Base-by-base conservation (phyloP, 2,888 invertebrate genomes). In the Leucophenga montana region DNA sequence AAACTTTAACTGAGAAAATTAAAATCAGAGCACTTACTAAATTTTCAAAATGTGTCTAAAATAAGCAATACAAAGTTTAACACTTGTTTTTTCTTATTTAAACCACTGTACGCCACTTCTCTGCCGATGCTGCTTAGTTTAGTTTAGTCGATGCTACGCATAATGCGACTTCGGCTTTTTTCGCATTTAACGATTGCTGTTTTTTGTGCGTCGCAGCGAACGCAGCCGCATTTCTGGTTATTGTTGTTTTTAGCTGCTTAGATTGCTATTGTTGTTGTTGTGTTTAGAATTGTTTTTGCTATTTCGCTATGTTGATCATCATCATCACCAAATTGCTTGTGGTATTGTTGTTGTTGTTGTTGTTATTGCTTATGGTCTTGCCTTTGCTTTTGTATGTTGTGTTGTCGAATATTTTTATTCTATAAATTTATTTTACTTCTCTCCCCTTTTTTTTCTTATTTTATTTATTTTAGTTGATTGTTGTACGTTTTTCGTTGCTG, bases 141-240 rank as follows among this genome's bases (percentile, higher is more conserved):
- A 5, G 14, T 5, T 59, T 11, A 27, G 66, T 14, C 56, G 56
- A 56, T 18, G 59, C 67, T 59, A 50, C 67, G 67, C 67, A 67
- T 61, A 59, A 62, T 53, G 62, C 53, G 61, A 33, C 59, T n/a
- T 56, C 14, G 14, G 56, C 27, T 22, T 22, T 56, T 20, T 56
- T 56, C 14, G 61, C 18, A 31, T 59, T 31, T 4, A 3, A 16
- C 39, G 27, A n/a, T 57, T 57, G 20, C 54, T 54, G n/a, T 9
- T 54, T 20, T 54, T 54, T 22, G 54, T 54, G 54, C 54, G 22
- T 46, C 54, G 66, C 66, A 66, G 66, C 33, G 33, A 77, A 69
- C 75, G 77, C 75, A 75, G 31, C 75, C 67, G 67, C 71, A 73
- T 73, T 74, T 75, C 71, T 61, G 11, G 27, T 56, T 56, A 9